Conservation (phyloP, 2,113 vertebrate genomes). For the Sturnira hondurensis region DNA sequence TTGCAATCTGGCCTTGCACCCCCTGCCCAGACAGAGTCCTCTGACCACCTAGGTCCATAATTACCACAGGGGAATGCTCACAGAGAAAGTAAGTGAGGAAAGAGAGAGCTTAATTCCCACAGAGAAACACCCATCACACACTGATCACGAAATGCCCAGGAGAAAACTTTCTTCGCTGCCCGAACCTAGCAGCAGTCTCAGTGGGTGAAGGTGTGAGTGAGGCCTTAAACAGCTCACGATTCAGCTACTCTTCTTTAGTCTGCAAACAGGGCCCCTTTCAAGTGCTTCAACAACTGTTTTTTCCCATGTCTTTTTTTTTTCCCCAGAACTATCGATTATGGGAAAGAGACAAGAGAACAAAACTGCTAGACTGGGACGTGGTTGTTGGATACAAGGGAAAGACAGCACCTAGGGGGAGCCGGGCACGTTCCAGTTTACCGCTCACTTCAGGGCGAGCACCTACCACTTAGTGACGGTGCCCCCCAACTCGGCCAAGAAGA, state of each 20-base stretch:
- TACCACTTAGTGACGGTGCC: neutral
- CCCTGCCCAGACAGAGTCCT: neutral
- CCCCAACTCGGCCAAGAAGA: neutral
- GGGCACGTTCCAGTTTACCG: neutral
- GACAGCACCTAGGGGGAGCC: neutral
- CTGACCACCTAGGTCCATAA: neutral
- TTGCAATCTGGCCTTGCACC: neutral
- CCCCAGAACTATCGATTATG: neutral
- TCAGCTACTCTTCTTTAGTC: neutral
- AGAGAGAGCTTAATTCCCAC: neutral
- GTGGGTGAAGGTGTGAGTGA: no score
- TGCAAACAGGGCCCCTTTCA: neutral
- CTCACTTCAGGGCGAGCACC: fast-evolving
- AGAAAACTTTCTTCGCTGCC: neutral
- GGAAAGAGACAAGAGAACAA: neutral
- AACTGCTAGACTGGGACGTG: neutral
- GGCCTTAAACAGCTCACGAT: no score
- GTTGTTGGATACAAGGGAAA: neutral
- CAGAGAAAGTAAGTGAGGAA: neutral
- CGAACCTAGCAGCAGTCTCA: neutral
- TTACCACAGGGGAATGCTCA: neutral
- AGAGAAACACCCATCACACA: neutral
- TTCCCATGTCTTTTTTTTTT: neutral
- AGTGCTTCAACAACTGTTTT: neutral
- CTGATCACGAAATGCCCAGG: neutral